These are phyloP conservation scores for Myrmecophaga tridactyla DNA, from an alignment of 2,113 vertebrate species.

Conservation along the genomic window DNA sequence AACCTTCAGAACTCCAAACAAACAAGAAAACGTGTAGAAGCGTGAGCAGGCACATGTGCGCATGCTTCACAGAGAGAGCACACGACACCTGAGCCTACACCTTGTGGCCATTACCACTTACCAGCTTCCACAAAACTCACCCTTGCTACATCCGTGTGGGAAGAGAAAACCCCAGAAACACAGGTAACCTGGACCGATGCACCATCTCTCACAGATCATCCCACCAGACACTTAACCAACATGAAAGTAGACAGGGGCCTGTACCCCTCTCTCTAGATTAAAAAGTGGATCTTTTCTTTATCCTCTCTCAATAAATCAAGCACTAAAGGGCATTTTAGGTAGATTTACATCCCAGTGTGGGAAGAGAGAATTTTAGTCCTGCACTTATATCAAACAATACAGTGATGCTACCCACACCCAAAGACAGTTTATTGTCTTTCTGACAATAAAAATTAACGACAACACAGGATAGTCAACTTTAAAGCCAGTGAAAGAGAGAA, in stretches of 20 bases:
- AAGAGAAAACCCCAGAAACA: conserved; percentile 41
- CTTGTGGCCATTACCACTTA: not conserved
- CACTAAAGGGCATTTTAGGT: not conserved
- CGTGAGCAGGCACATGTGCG: not conserved
- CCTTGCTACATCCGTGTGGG: too few species aligned
- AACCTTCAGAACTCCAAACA: not conserved
- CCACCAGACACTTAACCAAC: not conserved
- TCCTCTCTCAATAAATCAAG: not conserved
- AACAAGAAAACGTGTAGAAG: not conserved
- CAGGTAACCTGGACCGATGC: not conserved
- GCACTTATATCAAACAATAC: not conserved
- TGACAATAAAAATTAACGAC: not conserved
- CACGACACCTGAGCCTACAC: not conserved
- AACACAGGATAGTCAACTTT: not conserved
- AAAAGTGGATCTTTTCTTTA: not conserved
- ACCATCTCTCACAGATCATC: not conserved
- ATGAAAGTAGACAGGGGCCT: not conserved
- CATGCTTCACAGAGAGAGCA: not conserved
- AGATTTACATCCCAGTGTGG: not conserved
- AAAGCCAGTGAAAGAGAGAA: not conserved
- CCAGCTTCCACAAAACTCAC: not conserved
- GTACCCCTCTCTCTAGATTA: not conserved
- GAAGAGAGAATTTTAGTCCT: not conserved
- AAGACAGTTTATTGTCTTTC: not conserved
- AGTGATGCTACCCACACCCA: not conserved